phyloP scores from a whole-genome alignment of 2,888 invertebrate species.

The Julus scanicus region DNA sequence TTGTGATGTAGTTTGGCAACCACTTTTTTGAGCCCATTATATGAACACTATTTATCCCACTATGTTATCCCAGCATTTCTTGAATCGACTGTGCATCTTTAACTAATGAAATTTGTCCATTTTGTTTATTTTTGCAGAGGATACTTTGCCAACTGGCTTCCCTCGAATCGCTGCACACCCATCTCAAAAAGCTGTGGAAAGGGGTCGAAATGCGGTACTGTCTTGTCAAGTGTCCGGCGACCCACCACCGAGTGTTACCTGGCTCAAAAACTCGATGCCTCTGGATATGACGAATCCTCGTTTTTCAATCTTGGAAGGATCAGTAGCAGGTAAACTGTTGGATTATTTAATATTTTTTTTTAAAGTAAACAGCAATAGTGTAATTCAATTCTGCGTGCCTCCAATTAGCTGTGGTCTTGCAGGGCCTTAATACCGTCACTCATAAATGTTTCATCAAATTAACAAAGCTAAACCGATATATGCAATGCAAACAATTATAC shows the following conservation, averaged over 20 bases:
- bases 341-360: background rate
- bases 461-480: background rate
- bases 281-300: constrained; percentile 84
- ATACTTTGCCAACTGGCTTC: constrained; percentile 90
- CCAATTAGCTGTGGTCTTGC: no score
- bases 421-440: no score
- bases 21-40: no score
- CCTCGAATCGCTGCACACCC: constrained; percentile 90
- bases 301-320: constrained; percentile 84
- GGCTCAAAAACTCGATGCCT: constrained; percentile 94
- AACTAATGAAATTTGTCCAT: constrained; percentile 51
- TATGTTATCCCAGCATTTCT: background rate
- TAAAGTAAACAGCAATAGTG: no score
- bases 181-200: constrained; percentile 93
- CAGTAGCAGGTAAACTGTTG: constrained; percentile 72
- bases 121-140: constrained; percentile 72
- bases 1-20: background rate
- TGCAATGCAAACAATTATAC: background rate
- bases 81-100: background rate
- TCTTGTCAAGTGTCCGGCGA: constrained; percentile 88
- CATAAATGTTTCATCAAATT: background rate
- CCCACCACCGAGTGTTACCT: constrained; percentile 82
- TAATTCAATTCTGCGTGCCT: no score
- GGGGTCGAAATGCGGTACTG: constrained; percentile 89
- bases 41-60: background rate